Conservation (phyloP, 2,797 vertebrate species). For the Mus caroli region DNA sequence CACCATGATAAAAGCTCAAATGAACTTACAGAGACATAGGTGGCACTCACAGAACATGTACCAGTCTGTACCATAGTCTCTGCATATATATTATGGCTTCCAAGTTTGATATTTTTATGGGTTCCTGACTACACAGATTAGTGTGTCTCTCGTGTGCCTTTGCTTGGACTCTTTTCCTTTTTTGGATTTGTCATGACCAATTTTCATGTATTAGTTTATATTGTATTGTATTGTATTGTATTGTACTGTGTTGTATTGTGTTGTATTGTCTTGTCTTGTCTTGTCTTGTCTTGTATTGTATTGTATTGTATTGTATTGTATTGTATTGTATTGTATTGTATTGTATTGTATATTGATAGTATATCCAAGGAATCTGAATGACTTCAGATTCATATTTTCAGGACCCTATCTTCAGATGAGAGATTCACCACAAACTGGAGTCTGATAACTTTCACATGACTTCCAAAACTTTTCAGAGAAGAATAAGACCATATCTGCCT, state of each 20-base stretch:
- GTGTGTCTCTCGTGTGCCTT: background rate
- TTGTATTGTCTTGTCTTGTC: background rate
- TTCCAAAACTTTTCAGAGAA: background rate
- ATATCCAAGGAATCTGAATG: background rate
- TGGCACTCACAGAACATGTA: background rate
- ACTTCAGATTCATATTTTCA: too few relatives aligned
- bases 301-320: background rate
- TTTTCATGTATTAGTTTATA: background rate
- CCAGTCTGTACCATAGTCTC: background rate
- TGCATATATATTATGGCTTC: background rate
- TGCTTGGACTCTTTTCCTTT: background rate
- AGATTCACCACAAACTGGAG: background rate
- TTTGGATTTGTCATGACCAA: background rate
- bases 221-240: background rate
- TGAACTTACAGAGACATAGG: background rate
- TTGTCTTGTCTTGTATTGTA: too few relatives aligned
- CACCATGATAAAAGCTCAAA: background rate
- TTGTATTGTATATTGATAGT: background rate
- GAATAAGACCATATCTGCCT: background rate
- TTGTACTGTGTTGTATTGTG: background rate
- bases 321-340: background rate
- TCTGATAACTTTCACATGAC: background rate
- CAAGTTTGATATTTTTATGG: background rate
- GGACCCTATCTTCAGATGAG: background rate
- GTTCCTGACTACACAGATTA: background rate